These are phyloP conservation scores for Chiloscyllium punctatum DNA, from an alignment of 2,797 vertebrate genomes.

Conservation along the genomic window DNA sequence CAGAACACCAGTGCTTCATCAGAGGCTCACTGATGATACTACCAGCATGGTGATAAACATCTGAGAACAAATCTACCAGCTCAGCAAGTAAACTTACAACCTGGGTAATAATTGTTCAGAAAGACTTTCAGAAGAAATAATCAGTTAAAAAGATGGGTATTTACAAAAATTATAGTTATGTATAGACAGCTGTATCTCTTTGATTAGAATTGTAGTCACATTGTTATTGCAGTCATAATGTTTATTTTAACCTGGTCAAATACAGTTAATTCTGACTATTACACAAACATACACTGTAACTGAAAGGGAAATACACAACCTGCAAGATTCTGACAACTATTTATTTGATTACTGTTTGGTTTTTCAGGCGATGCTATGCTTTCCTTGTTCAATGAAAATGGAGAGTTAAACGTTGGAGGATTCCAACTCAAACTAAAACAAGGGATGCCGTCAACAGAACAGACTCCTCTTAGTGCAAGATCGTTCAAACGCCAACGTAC, in stretches of 20 bases:
- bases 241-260: neutral
- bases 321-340: neutral
- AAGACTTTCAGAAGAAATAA: neutral
- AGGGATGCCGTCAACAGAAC: conserved; percentile 39
- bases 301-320: neutral
- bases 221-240: neutral
- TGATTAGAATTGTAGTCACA: neutral
- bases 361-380: conserved; percentile 42
- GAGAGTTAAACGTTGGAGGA: conserved; percentile 45
- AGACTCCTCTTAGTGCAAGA: conserved; percentile 31
- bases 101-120: neutral
- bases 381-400: conserved; percentile 42
- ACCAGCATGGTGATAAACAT: too few species aligned
- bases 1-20: too few species aligned
- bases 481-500: conserved; percentile 33
- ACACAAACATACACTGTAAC: neutral
- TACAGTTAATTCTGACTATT: too few species aligned
- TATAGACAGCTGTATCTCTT: neutral
- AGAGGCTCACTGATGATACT: too few species aligned
- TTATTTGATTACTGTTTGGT: neutral
- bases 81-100: too few species aligned
- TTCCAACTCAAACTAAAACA: conserved; percentile 44
- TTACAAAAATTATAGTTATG: neutral
- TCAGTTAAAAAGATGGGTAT: neutral
- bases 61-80: too few species aligned